A percentile compares a stretch with the other conserved stretches of the same genome.
Conservation (phyloP, 2,797 vertebrate genomes). For the Lepus townsendii region DNA sequence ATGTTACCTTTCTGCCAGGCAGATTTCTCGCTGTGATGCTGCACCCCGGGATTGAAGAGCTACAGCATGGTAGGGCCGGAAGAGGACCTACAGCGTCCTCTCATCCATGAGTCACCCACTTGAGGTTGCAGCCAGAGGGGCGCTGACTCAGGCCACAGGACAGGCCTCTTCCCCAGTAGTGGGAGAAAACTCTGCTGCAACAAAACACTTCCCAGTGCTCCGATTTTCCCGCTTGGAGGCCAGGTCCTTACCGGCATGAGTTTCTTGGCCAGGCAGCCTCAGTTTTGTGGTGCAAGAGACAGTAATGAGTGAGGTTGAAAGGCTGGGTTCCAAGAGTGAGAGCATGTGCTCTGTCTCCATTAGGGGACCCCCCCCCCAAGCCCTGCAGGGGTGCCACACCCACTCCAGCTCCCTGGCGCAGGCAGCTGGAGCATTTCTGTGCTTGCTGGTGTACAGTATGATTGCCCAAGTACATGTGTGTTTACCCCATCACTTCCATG, state of each 20-base stretch:
- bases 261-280: conserved; percentile 16
- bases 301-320: not conserved
- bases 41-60: not conserved
- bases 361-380: not conserved
- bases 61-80: not conserved
- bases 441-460: not conserved
- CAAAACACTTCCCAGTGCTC: conserved; percentile 9
- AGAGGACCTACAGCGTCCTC: not conserved
- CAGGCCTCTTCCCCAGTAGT: conserved; percentile 11
- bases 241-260: conserved; percentile 29
- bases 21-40: not conserved
- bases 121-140: not conserved
- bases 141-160: not conserved
- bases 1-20: not conserved
- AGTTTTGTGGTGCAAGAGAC: conserved; percentile 7
- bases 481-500: not conserved
- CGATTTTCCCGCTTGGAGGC: conserved; percentile 64
- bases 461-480: not conserved
- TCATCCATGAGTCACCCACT: not conserved
- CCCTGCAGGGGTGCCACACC: not conserved
- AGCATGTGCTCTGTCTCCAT: not conserved
- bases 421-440: not conserved
- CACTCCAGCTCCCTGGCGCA: not conserved
- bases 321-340: not conserved
- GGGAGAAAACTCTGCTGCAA: conserved; percentile 34